Conservation (phyloP, 1,140 invertebrate species). For the Drosophila sp. region DNA sequence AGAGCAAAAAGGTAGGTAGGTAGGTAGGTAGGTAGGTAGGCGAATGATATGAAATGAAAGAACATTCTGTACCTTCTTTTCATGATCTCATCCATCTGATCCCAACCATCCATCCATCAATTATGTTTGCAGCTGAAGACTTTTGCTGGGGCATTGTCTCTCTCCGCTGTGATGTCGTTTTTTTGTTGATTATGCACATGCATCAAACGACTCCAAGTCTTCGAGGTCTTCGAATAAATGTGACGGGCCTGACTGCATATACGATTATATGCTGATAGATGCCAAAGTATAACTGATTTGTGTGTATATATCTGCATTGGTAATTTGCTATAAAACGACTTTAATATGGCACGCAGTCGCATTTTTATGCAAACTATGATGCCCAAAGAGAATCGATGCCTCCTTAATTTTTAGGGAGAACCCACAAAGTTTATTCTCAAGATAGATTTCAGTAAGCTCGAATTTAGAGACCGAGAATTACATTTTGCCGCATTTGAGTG, state of each 20-base stretch:
- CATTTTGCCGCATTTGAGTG: conserved; percentile 1
- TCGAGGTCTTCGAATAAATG: conserved; percentile 52
- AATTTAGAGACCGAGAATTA: too few species aligned
- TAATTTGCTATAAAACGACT: conserved; percentile 72
- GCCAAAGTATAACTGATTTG: conserved; percentile 75
- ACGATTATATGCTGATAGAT: conserved; percentile 70
- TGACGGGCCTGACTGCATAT: conserved; percentile 53
- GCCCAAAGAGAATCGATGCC: background rate
- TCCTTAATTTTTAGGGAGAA: too few species aligned
- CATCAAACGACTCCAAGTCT: conserved; percentile 65
- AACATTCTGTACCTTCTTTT: conserved; percentile 31
- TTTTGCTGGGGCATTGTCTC: background rate
- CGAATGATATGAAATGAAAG: conserved; percentile 41
- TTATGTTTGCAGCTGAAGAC: conserved; percentile 64
- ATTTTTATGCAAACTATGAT: conserved; percentile 23
- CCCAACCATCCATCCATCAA: conserved; percentile 58
- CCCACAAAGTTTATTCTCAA: too few species aligned
- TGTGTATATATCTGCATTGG: conserved; percentile 78
- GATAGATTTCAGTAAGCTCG: too few species aligned
- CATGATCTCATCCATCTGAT: too few species aligned
- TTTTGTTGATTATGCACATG: conserved; percentile 76
- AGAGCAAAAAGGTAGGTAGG: conserved; percentile 34
- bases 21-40: conserved; percentile 43
- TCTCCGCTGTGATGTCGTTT: background rate
- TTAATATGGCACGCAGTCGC: conserved; percentile 73